Evolutionary conservation across 2,888 invertebrate species (phyloP).

Genomic region (Pseudococcus jackbeardsleyi): DNA sequence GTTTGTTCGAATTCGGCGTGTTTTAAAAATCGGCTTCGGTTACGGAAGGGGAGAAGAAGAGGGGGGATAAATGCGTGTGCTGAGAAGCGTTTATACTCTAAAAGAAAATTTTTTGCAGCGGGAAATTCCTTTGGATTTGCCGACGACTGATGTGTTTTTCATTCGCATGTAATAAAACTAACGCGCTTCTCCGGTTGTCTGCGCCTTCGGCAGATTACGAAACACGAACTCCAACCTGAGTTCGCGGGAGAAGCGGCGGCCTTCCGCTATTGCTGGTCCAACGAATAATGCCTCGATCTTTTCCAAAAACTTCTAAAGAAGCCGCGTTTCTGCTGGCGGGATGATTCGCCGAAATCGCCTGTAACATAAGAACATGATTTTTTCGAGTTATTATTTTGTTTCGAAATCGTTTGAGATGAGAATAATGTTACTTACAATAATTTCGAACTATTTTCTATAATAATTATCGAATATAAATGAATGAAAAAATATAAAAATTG

Average conservation of each 20-base stretch:
- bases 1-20: no score
- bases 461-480: no score
- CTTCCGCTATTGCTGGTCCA: constrained; percentile 65
- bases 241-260: constrained; percentile 59
- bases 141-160: not conserved
- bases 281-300: constrained; percentile 71
- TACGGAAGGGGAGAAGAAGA: no score
- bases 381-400: no score
- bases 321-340: constrained; percentile 83
- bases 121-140: not conserved
- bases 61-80: not conserved
- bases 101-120: not conserved
- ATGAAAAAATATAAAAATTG: no score
- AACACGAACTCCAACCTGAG: constrained; percentile 62
- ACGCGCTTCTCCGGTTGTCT: constrained; percentile 58
- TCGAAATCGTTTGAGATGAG: no score
- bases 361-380: constrained; percentile 68
- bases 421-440: no score
- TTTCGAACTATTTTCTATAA: no score
- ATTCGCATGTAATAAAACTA: constrained; percentile 37
- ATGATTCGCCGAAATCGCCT: constrained; percentile 69
- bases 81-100: constrained; percentile 32
- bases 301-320: constrained; percentile 93
- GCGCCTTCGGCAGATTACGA: constrained; percentile 62
- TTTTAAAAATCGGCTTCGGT: no score